Percentiles rank a stretch among this genome's conserved stretches.
Evolutionary conservation across 2,113 vertebrate genomes (phyloP).

Genomic region (Upupa epops): DNA sequence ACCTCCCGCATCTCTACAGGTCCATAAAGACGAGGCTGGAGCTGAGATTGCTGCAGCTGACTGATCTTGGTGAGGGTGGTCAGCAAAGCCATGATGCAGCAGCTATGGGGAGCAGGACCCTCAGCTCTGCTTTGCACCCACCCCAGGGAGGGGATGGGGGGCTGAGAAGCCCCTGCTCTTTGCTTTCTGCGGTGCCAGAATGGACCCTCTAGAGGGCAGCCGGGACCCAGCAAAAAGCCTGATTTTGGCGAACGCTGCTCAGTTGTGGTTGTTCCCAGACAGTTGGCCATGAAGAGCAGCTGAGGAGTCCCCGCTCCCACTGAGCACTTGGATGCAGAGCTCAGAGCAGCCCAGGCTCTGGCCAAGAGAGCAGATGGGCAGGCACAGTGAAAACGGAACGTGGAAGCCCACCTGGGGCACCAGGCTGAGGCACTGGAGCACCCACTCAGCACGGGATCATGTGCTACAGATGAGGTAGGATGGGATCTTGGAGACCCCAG

Average conservation of each 20-base stretch:
- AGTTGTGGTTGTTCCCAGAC: accelerated
- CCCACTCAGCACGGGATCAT: accelerated
- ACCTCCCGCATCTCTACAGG: background rate
- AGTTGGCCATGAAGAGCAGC: accelerated
- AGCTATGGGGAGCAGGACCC: background rate
- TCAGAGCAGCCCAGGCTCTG: background rate
- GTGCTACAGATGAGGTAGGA: accelerated
- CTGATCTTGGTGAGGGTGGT: accelerated
- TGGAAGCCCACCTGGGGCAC: background rate
- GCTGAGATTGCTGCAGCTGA: accelerated
- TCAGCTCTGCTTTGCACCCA: background rate
- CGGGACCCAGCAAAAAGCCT: background rate
- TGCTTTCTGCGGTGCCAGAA: background rate
- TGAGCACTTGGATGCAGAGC: accelerated
- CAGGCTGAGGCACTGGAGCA: background rate
- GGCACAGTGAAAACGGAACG: background rate
- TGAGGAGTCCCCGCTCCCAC: background rate
- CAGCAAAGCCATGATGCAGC: accelerated
- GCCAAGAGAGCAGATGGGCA: background rate
- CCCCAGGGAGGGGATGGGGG: background rate
- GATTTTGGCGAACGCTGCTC: background rate
- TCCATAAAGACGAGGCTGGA: accelerated
- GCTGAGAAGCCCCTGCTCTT: accelerated
- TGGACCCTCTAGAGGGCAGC: conserved; percentile 41
- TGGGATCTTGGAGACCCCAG: accelerated